Conservation (phyloP, 2,113 vertebrate species). For the Pygoscelis antarcticus region DNA sequence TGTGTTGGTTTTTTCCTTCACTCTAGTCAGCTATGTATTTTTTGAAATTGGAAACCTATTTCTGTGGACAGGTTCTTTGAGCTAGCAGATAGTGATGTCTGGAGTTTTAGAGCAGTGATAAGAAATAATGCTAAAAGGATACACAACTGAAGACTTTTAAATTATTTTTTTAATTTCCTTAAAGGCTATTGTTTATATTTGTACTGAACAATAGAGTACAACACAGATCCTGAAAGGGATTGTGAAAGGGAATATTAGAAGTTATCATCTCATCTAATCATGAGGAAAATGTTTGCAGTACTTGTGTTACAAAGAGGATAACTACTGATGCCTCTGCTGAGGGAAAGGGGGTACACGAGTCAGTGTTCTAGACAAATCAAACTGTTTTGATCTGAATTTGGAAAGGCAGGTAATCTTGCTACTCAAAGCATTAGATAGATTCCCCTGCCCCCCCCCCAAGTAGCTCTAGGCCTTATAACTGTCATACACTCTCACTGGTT, state of each 20-base stretch:
- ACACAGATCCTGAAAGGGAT: neutral
- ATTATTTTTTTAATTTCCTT: neutral
- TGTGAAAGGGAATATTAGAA: neutral
- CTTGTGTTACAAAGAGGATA: neutral
- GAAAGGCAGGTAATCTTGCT: neutral
- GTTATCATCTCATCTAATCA: neutral
- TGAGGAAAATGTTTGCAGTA: neutral
- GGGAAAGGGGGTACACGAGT: neutral
- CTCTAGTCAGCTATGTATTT: neutral
- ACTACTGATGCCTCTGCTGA: neutral
- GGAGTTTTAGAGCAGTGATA: neutral
- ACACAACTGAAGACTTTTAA: neutral
- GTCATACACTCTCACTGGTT: neutral
- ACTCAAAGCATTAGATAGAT: neutral
- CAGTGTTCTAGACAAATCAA: neutral
- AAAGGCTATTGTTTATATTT: neutral
- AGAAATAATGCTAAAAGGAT: neutral
- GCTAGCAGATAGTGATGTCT: neutral
- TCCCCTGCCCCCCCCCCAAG: neutral
- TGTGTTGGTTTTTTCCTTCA: neutral
- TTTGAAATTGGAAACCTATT: neutral
- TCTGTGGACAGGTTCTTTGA: neutral
- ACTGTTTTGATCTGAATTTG: neutral
- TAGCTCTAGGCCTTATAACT: neutral
- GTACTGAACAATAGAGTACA: neutral